phyloP scores from a whole-genome alignment of 2,888 invertebrate genomes.

The Acanthoscelides obtectus region DNA sequence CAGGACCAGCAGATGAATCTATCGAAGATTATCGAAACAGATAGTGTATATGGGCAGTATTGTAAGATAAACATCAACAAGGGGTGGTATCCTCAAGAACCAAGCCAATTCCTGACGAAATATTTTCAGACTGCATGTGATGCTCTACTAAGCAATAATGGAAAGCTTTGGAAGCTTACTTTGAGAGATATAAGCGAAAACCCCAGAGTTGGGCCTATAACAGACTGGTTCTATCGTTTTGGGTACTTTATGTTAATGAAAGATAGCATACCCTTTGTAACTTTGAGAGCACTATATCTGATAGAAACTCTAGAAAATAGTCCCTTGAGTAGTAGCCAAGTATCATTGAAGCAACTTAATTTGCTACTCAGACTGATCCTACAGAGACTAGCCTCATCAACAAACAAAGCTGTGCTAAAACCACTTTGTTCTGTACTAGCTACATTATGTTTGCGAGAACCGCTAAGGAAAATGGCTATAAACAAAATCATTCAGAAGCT shows the following conservation, averaged over 20 bases:
- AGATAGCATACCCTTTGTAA: constrained; percentile 47
- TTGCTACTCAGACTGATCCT: constrained; percentile 38
- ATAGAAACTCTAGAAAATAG: constrained; percentile 57
- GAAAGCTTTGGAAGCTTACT: constrained; percentile 51
- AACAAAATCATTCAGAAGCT: constrained; percentile 38
- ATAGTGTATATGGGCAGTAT: constrained; percentile 34
- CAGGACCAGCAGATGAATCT: constrained; percentile 34
- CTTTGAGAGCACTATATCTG: constrained; percentile 50
- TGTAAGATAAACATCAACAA: constrained; percentile 33
- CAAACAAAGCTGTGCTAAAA: constrained; percentile 33
- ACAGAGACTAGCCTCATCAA: constrained; percentile 36
- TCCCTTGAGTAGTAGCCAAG: constrained; percentile 53
- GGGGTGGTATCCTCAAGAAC: constrained; percentile 37
- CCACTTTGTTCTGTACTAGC: constrained; percentile 39
- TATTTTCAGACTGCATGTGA: constrained; percentile 41
- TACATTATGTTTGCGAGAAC: constrained; percentile 35
- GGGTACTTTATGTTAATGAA: constrained; percentile 57
- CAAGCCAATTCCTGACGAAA: constrained; percentile 30
- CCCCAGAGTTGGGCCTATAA: constrained; percentile 55
- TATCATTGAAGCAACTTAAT: constrained; percentile 53
- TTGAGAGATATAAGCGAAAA: constrained; percentile 57
- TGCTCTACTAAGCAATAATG: constrained; percentile 53
- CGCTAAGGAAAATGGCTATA: constrained; percentile 35
- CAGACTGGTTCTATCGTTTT: constrained; percentile 58
- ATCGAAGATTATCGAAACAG: constrained; percentile 37